Base-by-base conservation (phyloP, 2,113 vertebrate genomes). In the Choloepus hoffmanni region DNA sequence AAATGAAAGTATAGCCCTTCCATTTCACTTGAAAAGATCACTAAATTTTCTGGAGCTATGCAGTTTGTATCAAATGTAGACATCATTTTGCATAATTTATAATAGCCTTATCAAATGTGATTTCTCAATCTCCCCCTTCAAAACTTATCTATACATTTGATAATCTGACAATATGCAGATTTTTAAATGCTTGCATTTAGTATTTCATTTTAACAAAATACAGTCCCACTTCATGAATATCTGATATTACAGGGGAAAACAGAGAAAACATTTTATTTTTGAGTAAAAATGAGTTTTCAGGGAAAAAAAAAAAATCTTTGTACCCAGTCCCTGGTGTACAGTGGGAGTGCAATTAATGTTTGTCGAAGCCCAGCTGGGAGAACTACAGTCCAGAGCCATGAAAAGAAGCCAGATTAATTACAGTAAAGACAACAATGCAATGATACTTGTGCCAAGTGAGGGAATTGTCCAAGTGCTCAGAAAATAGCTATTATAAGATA, bases 271-370 rank as follows among this genome's bases (percentile, higher is more conserved):
- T 30, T 84, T 50, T 74, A n/a, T 26, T 82, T 94, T 53, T 92
- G 30, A 92, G 24, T 86, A 33, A 91, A 96, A 96, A 87, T 84
- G 24, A 92, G 19, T 84, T 92, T 95, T 84, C 43, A 74, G 36
- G 85, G 53, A 85, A 85, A 68, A 36, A 36, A 36, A 36, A 36
- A 36, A 36, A 73, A 18, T 4, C 58, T 73, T 85, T 76, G 48
- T 9, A 33, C 67, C 74, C 33, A 73, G 74, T 62, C 65, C 36
- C 50, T 2, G 26, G 28, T 16, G 24, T 5, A 13, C 15, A 83
- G 67, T 43, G 67, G 28, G 30, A 21, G 45, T 18, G 18, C 1
- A 19, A 55, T 11, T 18, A 67, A 50, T 28, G 15, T 78, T 50
- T 72, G 36, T 33, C 36, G 14, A 45, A 92, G 14, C 18, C 5